Conservation (phyloP, 2,113 vertebrate species). For the Butorides virescens region DNA sequence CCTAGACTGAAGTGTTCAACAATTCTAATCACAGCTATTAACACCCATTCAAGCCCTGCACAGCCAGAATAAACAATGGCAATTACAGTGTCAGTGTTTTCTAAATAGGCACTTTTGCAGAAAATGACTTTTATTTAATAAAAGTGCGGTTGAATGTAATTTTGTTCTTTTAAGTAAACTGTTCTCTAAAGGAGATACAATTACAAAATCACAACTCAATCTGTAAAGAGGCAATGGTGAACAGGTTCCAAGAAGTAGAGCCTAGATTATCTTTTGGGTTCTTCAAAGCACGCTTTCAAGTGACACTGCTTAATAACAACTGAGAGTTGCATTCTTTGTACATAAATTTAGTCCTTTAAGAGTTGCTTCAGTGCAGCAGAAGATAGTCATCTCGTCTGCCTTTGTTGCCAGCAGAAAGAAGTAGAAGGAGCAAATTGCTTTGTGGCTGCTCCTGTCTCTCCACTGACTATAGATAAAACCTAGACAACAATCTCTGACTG, state of each 20-base stretch:
- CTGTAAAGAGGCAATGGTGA: not conserved
- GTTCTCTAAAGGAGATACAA: constrained; percentile 4
- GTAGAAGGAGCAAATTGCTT: not conserved
- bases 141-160: not conserved
- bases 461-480: not conserved
- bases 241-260: not conserved
- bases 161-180: constrained; percentile 39
- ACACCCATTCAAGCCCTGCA: not conserved
- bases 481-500: not conserved
- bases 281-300: not conserved
- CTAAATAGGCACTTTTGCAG: not conserved
- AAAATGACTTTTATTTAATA: constrained; percentile 42
- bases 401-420: not conserved
- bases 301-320: not conserved
- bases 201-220: constrained; percentile 9
- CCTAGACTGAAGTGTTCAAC: not conserved
- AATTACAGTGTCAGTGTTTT: not conserved
- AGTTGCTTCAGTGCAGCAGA: not conserved
- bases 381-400: not conserved
- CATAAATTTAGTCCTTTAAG: not conserved
- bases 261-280: not conserved
- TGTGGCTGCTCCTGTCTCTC: not conserved
- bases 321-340: not conserved
- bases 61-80: not conserved
- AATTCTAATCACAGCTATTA: not conserved